Percentiles rank a stretch among this genome's conserved stretches.
phyloP scores from a whole-genome alignment of 2,888 invertebrate genomes.

The Napeogenes inachia region DNA sequence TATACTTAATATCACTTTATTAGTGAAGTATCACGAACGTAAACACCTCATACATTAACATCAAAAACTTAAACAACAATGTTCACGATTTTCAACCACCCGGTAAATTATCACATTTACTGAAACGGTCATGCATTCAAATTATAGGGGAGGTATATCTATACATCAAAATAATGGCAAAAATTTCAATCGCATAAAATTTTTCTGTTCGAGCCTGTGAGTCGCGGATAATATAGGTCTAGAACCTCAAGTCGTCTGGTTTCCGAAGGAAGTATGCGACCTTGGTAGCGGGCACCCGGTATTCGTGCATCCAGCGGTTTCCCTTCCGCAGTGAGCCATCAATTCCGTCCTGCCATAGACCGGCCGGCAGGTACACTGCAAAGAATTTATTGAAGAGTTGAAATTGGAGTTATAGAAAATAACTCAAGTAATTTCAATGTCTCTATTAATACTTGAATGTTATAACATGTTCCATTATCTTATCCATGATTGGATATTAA shows the following conservation, averaged over 20 bases:
- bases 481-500: not conserved
- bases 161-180: too few species aligned
- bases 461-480: too few species aligned
- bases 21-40: not conserved
- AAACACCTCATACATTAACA: not conserved
- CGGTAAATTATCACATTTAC: too few species aligned
- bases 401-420: not conserved
- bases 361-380: constrained; percentile 90
- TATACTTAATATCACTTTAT: constrained; percentile 4
- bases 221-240: not conserved
- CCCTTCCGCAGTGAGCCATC: constrained; percentile 91
- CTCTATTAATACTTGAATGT: too few species aligned
- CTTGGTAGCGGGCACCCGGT: constrained; percentile 86
- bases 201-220: too few species aligned
- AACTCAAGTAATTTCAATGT: too few species aligned
- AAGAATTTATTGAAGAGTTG: constrained; percentile 21
- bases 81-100: too few species aligned
- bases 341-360: constrained; percentile 95
- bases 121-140: too few species aligned
- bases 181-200: not conserved
- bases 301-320: constrained; percentile 93
- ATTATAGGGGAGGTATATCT: too few species aligned
- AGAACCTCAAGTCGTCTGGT: constrained; percentile 89
- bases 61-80: not conserved
- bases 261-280: constrained; percentile 90